Evolutionary conservation across 2,797 vertebrate species (phyloP).

Genomic region (Nannoperca obscura): DNA sequence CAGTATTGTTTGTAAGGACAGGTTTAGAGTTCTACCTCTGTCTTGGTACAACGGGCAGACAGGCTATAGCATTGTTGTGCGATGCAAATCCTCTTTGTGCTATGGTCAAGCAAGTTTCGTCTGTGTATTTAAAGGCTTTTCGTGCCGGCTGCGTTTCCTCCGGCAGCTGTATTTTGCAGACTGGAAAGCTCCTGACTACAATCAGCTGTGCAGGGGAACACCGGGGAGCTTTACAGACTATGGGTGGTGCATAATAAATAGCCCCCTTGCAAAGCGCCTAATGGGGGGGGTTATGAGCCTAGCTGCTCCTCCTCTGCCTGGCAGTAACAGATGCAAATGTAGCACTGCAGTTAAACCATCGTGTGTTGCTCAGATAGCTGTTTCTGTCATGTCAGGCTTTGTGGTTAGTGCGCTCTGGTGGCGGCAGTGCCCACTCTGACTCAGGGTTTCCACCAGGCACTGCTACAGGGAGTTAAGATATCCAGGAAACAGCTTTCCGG

Average conservation of each 20-base stretch:
- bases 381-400: slow-evolving; percentile 47
- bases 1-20: background rate
- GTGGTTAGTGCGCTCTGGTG: slow-evolving; percentile 21
- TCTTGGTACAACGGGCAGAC: slow-evolving; percentile 19
- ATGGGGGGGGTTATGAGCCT: slow-evolving; percentile 58
- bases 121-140: slow-evolving; percentile 30
- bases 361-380: slow-evolving; percentile 20
- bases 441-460: slow-evolving; percentile 62
- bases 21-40: background rate
- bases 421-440: slow-evolving; percentile 47
- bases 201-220: slow-evolving; percentile 64
- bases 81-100: slow-evolving; percentile 58
- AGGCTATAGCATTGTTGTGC: slow-evolving; percentile 49
- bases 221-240: slow-evolving; percentile 43
- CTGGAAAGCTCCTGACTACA: slow-evolving; percentile 55
- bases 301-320: slow-evolving; percentile 45
- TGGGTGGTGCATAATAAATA: slow-evolving; percentile 64
- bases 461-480: slow-evolving; percentile 42
- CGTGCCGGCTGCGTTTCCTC: slow-evolving; percentile 35
- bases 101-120: slow-evolving; percentile 31
- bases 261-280: slow-evolving; percentile 66
- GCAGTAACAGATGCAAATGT: slow-evolving; percentile 46
- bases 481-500: slow-evolving; percentile 48
- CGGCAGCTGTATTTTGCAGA: slow-evolving; percentile 50
- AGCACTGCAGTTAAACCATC: slow-evolving; percentile 23